Conservation (phyloP, 2,113 vertebrate species). For the Eulemur rufifrons region DNA sequence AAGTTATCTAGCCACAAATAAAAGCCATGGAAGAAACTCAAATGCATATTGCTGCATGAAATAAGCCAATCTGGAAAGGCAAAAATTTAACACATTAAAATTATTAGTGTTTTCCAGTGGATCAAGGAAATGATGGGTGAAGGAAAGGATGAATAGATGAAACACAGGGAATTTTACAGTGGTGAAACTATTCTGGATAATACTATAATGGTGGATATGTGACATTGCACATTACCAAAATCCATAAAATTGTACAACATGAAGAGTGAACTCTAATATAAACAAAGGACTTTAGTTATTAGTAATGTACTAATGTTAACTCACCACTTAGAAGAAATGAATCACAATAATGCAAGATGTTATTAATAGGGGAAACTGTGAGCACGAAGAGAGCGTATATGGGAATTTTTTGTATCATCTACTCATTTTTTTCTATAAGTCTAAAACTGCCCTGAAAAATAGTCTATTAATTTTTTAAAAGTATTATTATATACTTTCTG, state of each 20-base stretch:
- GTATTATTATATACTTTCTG: background rate
- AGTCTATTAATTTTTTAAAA: background rate
- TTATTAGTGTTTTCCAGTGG: background rate
- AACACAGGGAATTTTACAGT: background rate
- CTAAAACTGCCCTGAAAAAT: background rate
- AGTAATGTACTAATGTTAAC: background rate
- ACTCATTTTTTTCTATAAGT: background rate
- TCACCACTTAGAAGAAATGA: background rate
- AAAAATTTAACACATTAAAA: background rate
- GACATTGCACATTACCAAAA: background rate
- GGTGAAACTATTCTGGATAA: background rate
- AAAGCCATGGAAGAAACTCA: too few species aligned
- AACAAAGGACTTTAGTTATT: background rate
- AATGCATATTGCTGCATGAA: too few species aligned
- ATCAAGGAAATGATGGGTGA: background rate
- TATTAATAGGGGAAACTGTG: background rate
- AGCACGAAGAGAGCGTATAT: background rate
- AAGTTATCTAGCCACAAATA: too few species aligned
- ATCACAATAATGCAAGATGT: background rate
- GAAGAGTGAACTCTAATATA: background rate
- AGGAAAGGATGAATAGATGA: background rate
- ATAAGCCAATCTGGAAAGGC: background rate
- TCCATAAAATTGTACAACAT: background rate
- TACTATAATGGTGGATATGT: background rate
- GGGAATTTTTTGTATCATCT: background rate